Evolutionary conservation across 1,140 invertebrate species (phyloP), one percentile per base, ranked within the genome.

Genomic region (Rhopalosiphum maidis): DNA sequence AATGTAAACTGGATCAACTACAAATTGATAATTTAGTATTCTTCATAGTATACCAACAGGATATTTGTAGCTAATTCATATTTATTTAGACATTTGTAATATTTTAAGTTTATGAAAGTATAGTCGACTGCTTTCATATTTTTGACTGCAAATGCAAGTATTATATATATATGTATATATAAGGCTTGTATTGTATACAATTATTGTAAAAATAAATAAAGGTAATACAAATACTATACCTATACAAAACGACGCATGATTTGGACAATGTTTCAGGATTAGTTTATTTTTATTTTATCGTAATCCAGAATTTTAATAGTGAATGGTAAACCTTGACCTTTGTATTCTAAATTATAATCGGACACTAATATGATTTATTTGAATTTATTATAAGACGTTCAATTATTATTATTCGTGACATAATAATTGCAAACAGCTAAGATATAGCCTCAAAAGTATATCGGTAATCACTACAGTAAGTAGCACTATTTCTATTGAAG

Each of bases 1-100:
- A 89, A 89, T 89, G 88, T 55, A 55, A 89, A 89, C 88, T 89
- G 51, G 88, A 89, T 89, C 51, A 55, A 55, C 88, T 55, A 89
- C 51, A 89, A 89, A 89, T n/a, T 48, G 48, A 54, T 37, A 89
- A 89, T 55, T 37, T 54, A 41, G 55, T n/a, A 87, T 55, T 89
- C 22, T 41, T 37, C 0, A 18, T 41, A n/a, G 51, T 37, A 54
- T 51, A 35, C 35, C 41, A 7, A 41, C 22, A 18, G n/a, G 18
- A 89, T 55, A 89, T 89, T 54, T 37, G 35, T 30, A 41, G 23
- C 8, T 18, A 55, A 55, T 55, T 41, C 35, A 18, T 41, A 41
- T 55, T 55, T 25, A 89, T 55, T 1, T 41, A 88, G 30, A 37
- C 22, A 89, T 25, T 46, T 2, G 5, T 54, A 23, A 43, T 41